phyloP scores from a whole-genome alignment of 2,113 vertebrate species.

The Miniopterus natalensis region DNA sequence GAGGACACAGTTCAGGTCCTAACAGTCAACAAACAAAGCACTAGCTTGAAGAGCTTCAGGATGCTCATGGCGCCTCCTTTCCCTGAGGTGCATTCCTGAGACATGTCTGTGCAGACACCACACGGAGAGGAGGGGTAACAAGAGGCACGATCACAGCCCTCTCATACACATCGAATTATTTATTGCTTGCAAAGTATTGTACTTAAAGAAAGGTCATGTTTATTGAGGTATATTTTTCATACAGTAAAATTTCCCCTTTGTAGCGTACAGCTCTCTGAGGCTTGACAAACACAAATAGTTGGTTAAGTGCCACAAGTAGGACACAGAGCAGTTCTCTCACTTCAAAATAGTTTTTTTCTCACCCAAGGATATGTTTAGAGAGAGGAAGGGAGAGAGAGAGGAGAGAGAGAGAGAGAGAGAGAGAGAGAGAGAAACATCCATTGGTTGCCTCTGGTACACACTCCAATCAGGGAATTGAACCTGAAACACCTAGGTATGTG shows the following conservation, averaged over 20 bases:
- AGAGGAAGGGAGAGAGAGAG: background rate
- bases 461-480: too few relatives aligned
- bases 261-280: background rate
- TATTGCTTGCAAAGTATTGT: background rate
- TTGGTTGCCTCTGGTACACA: too few relatives aligned
- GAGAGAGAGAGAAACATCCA: background rate
- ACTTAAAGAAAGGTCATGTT: background rate
- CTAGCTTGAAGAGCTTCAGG: background rate
- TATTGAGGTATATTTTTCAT: constrained; percentile 25
- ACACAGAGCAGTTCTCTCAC: constrained; percentile 11
- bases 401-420: background rate
- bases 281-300: background rate
- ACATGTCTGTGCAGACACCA: constrained; percentile 37
- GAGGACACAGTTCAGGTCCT: background rate
- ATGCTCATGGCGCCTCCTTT: background rate
- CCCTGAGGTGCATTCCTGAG: background rate
- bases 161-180: background rate
- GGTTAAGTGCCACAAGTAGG: background rate
- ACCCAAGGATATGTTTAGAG: background rate
- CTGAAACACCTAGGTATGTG: background rate
- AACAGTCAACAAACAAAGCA: background rate
- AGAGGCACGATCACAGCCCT: background rate
- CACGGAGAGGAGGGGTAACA: background rate
- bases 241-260: background rate
- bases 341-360: background rate